Conservation (phyloP, 2,888 invertebrate species). For the Listrodromus nycthemerus region DNA sequence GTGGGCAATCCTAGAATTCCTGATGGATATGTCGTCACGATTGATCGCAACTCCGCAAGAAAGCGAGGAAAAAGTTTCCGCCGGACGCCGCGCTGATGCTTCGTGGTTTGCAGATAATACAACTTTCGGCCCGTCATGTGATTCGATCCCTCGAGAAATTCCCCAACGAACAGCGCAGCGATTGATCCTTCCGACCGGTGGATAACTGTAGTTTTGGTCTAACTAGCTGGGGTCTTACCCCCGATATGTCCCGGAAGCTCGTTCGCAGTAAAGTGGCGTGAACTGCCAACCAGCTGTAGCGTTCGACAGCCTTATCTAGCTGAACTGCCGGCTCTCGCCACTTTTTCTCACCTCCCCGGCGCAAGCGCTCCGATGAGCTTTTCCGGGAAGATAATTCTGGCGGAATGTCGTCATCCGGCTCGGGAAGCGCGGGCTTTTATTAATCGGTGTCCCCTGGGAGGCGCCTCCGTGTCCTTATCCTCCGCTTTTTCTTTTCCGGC, state of each 20-base stretch:
- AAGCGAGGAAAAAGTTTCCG: slow-evolving; percentile 16
- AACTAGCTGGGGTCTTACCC: neutral
- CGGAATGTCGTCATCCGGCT: slow-evolving; percentile 28
- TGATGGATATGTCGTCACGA: slow-evolving; percentile 13
- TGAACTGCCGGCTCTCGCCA: neutral
- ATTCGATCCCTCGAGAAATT: slow-evolving; percentile 4
- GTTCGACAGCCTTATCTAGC: neutral
- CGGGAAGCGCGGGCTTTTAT: slow-evolving; percentile 11
- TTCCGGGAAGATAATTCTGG: slow-evolving; percentile 27
- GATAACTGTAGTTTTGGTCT: neutral
- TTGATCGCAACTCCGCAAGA: slow-evolving; percentile 25
- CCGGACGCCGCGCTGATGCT: neutral
- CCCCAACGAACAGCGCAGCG: neutral
- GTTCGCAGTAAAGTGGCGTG: neutral
- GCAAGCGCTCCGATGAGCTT: slow-evolving; percentile 28
- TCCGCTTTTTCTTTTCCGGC: neutral
- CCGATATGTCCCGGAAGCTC: neutral
- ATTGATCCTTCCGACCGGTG: neutral
- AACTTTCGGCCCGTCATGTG: neutral
- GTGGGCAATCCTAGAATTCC: neutral
- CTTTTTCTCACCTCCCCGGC: slow-evolving; percentile 7
- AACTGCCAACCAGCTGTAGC: neutral
- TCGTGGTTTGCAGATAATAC: neutral
- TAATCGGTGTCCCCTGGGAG: slow-evolving; percentile 35
- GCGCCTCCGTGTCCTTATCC: slow-evolving; percentile 5